Conservation (phyloP, 2,797 vertebrate genomes). For the Thaleichthys pacificus region DNA sequence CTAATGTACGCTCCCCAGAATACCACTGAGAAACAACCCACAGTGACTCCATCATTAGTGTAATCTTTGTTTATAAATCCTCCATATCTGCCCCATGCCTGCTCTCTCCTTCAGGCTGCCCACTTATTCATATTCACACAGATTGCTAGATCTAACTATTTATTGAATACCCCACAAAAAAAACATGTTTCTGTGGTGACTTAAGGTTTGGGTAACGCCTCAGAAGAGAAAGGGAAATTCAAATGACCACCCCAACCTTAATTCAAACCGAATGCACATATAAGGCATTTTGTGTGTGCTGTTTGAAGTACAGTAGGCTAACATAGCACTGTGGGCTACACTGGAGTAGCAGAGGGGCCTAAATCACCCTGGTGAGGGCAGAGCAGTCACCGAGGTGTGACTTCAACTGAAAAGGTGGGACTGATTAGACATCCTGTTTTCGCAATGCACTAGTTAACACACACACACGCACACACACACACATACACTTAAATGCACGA, state of each 20-base stretch:
- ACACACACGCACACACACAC: not conserved
- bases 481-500: conserved; percentile 8
- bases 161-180: too few species aligned
- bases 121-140: conserved; percentile 28
- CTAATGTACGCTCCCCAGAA: not conserved
- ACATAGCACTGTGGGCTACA: not conserved
- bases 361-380: not conserved
- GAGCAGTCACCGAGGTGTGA: not conserved
- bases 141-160: too few species aligned
- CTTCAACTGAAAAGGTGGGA: not conserved
- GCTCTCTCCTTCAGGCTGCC: too few species aligned
- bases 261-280: too few species aligned
- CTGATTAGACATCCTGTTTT: not conserved
- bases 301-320: not conserved
- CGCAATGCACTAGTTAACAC: not conserved
- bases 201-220: too few species aligned
- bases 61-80: not conserved
- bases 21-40: not conserved
- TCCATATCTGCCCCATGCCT: not conserved
- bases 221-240: too few species aligned
- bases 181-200: too few species aligned
- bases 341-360: not conserved
- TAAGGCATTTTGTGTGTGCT: too few species aligned
- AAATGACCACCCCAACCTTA: too few species aligned
- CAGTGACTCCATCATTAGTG: not conserved